Conservation (phyloP, 2,113 vertebrate genomes). For the Irena cyanogastra region DNA sequence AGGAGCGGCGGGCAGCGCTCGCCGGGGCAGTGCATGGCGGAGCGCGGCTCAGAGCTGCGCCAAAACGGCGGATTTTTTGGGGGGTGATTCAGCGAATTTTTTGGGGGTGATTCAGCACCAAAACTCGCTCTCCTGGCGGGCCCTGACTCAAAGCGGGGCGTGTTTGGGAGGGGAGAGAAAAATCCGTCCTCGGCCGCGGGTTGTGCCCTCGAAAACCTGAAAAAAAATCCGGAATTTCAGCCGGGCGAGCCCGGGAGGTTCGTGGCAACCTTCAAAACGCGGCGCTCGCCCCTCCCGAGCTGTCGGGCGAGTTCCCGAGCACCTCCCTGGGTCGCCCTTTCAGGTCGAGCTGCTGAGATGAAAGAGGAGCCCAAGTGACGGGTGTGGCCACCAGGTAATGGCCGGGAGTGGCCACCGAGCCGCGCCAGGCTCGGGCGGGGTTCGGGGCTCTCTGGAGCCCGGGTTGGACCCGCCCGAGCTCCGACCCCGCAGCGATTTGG, state of each 20-base stretch:
- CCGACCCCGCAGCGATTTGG: background rate
- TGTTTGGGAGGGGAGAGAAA: background rate
- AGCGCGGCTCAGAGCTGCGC: background rate
- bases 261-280: background rate
- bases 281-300: background rate
- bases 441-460: background rate
- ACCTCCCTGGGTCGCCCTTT: background rate
- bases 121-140: background rate
- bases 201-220: background rate
- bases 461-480: no score
- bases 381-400: background rate
- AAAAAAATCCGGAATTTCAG: background rate
- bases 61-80: background rate
- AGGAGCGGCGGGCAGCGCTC: background rate
- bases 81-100: background rate
- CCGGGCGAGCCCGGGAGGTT: background rate
- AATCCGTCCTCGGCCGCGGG: background rate
- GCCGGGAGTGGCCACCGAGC: background rate
- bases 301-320: background rate
- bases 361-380: background rate
- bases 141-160: background rate
- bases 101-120: background rate
- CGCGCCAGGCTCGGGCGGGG: background rate
- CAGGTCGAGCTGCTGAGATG: background rate
- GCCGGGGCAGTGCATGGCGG: constrained; percentile 18